Base-by-base conservation (phyloP, 2,797 vertebrate species). In the Sparus aurata region DNA sequence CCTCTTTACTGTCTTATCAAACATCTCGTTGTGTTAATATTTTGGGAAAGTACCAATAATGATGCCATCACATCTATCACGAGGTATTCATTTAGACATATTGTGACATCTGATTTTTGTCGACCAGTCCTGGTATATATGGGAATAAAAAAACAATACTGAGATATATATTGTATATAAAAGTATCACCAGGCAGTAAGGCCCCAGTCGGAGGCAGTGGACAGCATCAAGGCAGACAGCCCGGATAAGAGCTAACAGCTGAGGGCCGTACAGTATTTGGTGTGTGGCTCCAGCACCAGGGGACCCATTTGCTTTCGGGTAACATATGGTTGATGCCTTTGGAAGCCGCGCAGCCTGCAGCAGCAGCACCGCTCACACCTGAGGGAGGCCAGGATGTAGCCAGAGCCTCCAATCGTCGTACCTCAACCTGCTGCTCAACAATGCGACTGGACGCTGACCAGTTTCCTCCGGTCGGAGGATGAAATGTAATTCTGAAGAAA, bases 261-360 rank as follows among this genome's bases (percentile, higher is more conserved):
- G 10, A 63, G 41, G 41, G 69, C 5, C 16, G 20, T 55, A 25
- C 20, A 62, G 25, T 59, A 4, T 43, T 47, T 18, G 22, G 7
- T 69, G 57, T 52, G 60, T 50, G 25, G 20, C 30, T 83, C 4
- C 1, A 45, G 70, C 61, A 74, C 52, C 46, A 46, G 45, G 20
- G 78, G 45, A 70, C 52, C 53, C 34, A 43, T 69, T 87, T 74
- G 71, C n/a, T 70, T 54, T 50, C 17, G 20, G 69, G 70, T 65
- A 73, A 57, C 81, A 72, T 75, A 69, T 69, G 67, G 60, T 45
- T 73, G 59, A 64, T 55, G 54, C 68, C 27, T 64, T 5, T 4
- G 43, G 61, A 60, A 68, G 34, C 22, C 13, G 11, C 6, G 3
- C 22, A 57, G 12, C 47, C 27, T 63, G 60, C 45, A 47, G 50